phyloP scores from a whole-genome alignment of 2,888 invertebrate species.

The Lacanobia oleracea region DNA sequence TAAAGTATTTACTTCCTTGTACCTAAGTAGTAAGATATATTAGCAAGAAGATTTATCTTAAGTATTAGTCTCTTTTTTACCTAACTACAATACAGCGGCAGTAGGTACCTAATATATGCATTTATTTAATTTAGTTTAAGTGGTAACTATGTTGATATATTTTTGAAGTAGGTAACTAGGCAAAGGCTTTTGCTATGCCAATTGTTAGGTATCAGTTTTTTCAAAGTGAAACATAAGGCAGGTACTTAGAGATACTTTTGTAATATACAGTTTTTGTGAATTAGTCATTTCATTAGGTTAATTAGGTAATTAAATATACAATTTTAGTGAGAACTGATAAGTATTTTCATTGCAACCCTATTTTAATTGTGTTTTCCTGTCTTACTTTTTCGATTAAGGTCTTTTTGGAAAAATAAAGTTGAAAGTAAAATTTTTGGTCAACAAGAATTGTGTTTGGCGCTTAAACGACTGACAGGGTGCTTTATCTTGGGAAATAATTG shows the following conservation, averaged over 20 bases:
- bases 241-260: neutral
- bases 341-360: conserved; percentile 7
- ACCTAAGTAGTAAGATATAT: neutral
- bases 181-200: neutral
- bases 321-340: conserved; percentile 22
- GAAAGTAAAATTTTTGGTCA: no score
- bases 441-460: neutral
- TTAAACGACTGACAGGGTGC: neutral
- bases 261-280: neutral
- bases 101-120: neutral
- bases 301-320: conserved; percentile 24
- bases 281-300: conserved; percentile 20
- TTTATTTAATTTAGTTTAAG: conserved; percentile 10
- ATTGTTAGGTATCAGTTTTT: neutral
- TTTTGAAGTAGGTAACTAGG: no score
- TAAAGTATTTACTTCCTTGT: neutral
- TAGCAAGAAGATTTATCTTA: neutral
- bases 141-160: no score
- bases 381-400: neutral
- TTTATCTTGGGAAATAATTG: neutral
- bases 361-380: neutral
- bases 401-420: neutral
- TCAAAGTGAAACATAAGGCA: neutral
- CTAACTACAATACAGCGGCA: neutral
- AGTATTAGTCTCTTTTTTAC: neutral